These are phyloP conservation scores for Ptychochromis oligacanthus DNA, from an alignment of 2,113 vertebrate species.

Conservation along the genomic window DNA sequence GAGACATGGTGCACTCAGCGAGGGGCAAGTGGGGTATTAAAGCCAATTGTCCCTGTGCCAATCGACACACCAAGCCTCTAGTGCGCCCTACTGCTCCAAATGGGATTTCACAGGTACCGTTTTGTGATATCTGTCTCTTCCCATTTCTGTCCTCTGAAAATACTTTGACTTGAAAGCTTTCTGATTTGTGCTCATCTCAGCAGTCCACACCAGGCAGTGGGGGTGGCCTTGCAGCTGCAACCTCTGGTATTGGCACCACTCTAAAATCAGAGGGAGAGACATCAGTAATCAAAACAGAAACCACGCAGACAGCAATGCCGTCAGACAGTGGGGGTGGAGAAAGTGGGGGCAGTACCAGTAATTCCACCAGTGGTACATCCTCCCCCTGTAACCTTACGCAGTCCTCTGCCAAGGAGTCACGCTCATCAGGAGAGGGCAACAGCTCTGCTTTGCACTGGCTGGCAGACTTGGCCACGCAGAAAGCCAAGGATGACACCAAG, in stretches of 20 bases:
- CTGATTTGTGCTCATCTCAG: constrained; percentile 17
- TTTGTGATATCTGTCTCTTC: not conserved
- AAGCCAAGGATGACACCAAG: constrained; percentile 98
- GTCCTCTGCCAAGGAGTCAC: constrained; percentile 81
- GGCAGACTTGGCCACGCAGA: constrained; percentile 96
- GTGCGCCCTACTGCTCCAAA: constrained; percentile 92
- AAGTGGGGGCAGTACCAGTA: constrained; percentile 55
- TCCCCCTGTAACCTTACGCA: constrained; percentile 74
- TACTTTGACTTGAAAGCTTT: not conserved
- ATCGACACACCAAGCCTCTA: constrained; percentile 90
- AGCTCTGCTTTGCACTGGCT: constrained; percentile 97
- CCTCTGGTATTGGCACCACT: constrained; percentile 41
- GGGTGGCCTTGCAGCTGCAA: constrained; percentile 33
- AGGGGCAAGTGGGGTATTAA: constrained; percentile 99
- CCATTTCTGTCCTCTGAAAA: not conserved
- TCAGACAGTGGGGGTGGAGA: constrained; percentile 76
- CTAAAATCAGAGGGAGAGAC: constrained; percentile 75
- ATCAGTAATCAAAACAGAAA: constrained; percentile 72
- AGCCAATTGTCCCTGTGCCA: constrained; percentile 97
- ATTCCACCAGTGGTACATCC: constrained; percentile 51
- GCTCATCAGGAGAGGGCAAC: constrained; percentile 84
- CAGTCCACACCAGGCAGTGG: constrained; percentile 64
- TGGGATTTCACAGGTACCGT: constrained; percentile 93
- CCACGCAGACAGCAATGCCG: constrained; percentile 39
- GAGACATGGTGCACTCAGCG: constrained; percentile 97